Conservation (phyloP, 2,113 vertebrate species). For the Terrapene triunguis region DNA sequence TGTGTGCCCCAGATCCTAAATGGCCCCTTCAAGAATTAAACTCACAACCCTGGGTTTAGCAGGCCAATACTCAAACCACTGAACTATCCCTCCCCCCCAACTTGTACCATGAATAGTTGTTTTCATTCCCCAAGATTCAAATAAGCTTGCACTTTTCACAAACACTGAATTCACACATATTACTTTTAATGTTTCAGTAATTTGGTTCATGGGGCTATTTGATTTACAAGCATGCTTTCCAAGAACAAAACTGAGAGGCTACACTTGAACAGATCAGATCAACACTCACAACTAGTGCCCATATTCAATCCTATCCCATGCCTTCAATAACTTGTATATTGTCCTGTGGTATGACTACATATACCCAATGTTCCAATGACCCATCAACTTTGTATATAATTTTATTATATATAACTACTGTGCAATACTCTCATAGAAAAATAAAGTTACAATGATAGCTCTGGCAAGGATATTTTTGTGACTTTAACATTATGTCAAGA, state of each 20-base stretch:
- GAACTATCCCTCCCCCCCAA: too few relatives aligned
- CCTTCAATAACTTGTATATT: not conserved
- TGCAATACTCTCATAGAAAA: not conserved
- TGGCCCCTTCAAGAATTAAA: too few relatives aligned
- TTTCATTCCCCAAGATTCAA: constrained; percentile 61
- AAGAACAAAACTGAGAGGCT: constrained; percentile 3
- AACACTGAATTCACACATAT: not conserved
- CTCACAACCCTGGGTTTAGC: too few relatives aligned
- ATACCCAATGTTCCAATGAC: not conserved
- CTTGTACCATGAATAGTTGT: constrained; percentile 57
- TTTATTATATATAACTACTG: not conserved
- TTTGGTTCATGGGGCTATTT: not conserved
- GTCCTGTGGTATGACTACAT: not conserved
- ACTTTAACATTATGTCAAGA: not conserved
- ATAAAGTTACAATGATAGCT: not conserved
- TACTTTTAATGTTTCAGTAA: constrained; percentile 30
- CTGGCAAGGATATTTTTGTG: not conserved
- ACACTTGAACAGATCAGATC: not conserved
- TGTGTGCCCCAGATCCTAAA: too few relatives aligned
- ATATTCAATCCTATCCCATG: not conserved
- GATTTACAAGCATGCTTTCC: not conserved
- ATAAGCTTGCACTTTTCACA: not conserved
- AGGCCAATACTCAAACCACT: too few relatives aligned
- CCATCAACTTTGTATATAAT: not conserved
- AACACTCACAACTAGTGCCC: not conserved